phyloP scores from a whole-genome alignment of 1,140 invertebrate species.

The Lordiphosa mommai region DNA sequence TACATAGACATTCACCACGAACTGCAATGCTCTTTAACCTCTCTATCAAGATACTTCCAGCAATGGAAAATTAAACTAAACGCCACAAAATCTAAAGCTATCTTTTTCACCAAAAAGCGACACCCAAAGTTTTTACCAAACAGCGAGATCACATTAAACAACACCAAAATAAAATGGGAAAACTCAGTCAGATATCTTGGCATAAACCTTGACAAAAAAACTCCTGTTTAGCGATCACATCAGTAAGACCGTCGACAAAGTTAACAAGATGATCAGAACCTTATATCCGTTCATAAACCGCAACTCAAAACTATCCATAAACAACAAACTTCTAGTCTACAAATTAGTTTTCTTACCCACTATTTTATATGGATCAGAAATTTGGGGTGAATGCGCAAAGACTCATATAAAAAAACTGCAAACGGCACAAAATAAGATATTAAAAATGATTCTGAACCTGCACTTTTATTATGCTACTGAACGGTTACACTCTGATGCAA shows the following conservation, averaged over 20 bases:
- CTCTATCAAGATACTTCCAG: too few relatives aligned
- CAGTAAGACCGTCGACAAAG: conserved; percentile 8
- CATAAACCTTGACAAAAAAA: conserved; percentile 10
- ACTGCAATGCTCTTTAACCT: too few relatives aligned
- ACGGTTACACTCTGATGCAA: neutral
- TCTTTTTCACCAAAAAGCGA: too few relatives aligned
- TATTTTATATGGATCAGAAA: neutral
- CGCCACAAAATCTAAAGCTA: too few relatives aligned
- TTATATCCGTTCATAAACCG: conserved; percentile 8
- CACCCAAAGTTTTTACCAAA: too few relatives aligned
- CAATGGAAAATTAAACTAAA: too few relatives aligned
- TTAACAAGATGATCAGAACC: conserved; percentile 2
- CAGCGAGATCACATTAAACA: too few relatives aligned
- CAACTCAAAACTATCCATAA: conserved; percentile 1
- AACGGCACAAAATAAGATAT: neutral
- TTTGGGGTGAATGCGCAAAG: neutral
- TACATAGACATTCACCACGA: too few relatives aligned
- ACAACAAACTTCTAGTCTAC: conserved; percentile 10
- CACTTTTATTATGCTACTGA: neutral
- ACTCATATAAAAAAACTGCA: neutral
- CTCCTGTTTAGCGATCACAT: conserved; percentile 5
- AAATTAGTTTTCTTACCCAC: conserved; percentile 9
- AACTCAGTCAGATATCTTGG: conserved; percentile 1
- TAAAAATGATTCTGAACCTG: neutral
- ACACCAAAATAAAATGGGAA: conserved; percentile 6